Evolutionary conservation across 1,140 invertebrate species (phyloP).

Genomic region (Magallana angulata): DNA sequence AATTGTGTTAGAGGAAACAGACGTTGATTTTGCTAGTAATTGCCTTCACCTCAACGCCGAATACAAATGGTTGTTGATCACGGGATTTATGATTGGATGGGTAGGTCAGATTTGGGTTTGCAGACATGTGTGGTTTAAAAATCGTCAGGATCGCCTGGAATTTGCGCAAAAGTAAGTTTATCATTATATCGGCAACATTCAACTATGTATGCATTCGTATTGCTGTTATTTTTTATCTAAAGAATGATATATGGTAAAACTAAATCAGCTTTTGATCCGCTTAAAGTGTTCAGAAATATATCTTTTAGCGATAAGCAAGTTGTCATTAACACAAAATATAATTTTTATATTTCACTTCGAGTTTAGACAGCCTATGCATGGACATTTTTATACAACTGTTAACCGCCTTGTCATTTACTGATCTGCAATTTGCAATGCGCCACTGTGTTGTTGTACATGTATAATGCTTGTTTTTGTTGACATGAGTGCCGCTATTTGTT

Average conservation of each 20-base stretch:
- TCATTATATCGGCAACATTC: neutral
- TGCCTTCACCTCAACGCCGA: constrained; percentile 16
- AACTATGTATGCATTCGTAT: neutral
- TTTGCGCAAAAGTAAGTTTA: constrained; percentile 44
- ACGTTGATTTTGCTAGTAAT: neutral
- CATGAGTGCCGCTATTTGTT: neutral
- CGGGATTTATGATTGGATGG: constrained; percentile 2
- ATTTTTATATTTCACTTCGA: too few species aligned
- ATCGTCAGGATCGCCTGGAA: constrained; percentile 42
- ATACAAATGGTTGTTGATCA: constrained; percentile 34
- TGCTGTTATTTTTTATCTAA: too few species aligned
- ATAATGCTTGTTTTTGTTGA: too few species aligned
- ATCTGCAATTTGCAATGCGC: too few species aligned
- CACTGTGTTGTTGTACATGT: neutral
- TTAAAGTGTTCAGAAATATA: too few species aligned
- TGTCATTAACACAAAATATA: too few species aligned
- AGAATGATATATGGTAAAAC: too few species aligned
- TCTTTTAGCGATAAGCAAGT: too few species aligned
- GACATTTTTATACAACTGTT: too few species aligned
- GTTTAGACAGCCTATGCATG: too few species aligned
- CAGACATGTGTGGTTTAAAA: neutral
- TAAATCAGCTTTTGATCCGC: too few species aligned
- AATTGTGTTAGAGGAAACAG: constrained; percentile 36
- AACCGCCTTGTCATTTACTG: too few species aligned
- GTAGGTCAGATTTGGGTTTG: neutral